phyloP scores from a whole-genome alignment of 2,113 vertebrate species.

The Indicator indicator region DNA sequence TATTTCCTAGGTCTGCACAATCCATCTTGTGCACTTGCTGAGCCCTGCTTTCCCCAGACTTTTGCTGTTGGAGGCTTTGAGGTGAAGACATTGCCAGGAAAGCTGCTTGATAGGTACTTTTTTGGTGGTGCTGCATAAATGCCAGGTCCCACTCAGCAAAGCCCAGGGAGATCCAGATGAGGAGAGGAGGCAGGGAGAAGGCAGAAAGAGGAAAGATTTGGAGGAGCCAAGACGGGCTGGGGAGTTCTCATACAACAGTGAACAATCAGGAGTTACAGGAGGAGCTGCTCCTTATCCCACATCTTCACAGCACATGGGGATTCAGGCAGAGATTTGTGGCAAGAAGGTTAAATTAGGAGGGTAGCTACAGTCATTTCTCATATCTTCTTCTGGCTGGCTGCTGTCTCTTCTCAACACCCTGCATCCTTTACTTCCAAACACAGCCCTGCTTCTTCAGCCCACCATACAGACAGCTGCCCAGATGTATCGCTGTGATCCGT shows the following conservation, averaged over 20 bases:
- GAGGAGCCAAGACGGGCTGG: background rate
- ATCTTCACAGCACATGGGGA: background rate
- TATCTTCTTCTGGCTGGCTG: background rate
- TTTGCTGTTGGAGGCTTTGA: background rate
- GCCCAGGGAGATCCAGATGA: background rate
- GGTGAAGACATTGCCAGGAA: background rate
- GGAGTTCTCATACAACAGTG: background rate
- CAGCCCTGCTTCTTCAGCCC: background rate
- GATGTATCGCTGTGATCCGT: background rate
- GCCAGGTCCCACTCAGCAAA: background rate
- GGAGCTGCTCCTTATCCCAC: background rate
- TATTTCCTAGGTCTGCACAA: background rate
- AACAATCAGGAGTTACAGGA: background rate
- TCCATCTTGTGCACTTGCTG: rapidly evolving
- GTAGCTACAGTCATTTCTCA: background rate
- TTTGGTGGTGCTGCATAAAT: background rate
- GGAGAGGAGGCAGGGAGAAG: background rate
- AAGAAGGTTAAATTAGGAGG: constrained; percentile 20
- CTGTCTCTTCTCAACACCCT: background rate
- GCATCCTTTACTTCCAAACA: background rate
- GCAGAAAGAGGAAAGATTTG: background rate
- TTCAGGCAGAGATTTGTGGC: background rate
- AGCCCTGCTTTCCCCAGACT: rapidly evolving
- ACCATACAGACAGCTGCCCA: background rate
- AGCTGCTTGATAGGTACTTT: background rate